Evolutionary conservation across 2,888 invertebrate genomes (phyloP), one percentile per base, ranked within the genome.

Genomic region (Agrochola circellaris): DNA sequence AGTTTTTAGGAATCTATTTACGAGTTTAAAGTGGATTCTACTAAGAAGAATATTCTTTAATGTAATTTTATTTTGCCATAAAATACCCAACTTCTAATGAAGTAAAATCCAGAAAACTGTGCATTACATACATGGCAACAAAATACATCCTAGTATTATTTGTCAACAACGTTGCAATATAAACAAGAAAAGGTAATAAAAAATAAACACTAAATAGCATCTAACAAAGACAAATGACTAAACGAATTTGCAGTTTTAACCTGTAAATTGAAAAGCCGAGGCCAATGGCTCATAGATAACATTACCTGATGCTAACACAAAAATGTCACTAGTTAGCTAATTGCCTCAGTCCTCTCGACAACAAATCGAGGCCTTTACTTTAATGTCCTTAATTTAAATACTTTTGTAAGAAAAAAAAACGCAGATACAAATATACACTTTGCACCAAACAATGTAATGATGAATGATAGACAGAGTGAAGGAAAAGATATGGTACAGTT

Each of bases 311-410:
- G 78, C 74, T 74, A 77, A 81, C 68, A 76, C 61, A 77, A 79
- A 85, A 73, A 77, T 81, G 61, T 72, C 85, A 83, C 81, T 51
- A 51, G 60, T 66, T 64, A 58, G 87, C 64, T 87, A 85, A 86
- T 81, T 79, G 61, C 75, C 61, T 70, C 51, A 34, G 80, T 71
- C 72, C 23, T 82, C 60, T 67, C 60, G 34, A 60, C 67, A 82
- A 64, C 56, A 70, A 78, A 78, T 65, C 73, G 64, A 78, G 74
- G 82, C 70, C 70, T 80, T 75, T 62, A 66, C 65, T 61, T 70
- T 65, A 68, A 69, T 75, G 67, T 75, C 51, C 75, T 68, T 73
- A 77, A 81, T 83, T 81, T 78, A 65, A 75, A 84, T 77, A 62
- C 23, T 7, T 62, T 73, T 81, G 73, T 51, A 60, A 68, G 34